Conservation (phyloP, 2,888 invertebrate genomes). For the Pardosa pseudoannulata region DNA sequence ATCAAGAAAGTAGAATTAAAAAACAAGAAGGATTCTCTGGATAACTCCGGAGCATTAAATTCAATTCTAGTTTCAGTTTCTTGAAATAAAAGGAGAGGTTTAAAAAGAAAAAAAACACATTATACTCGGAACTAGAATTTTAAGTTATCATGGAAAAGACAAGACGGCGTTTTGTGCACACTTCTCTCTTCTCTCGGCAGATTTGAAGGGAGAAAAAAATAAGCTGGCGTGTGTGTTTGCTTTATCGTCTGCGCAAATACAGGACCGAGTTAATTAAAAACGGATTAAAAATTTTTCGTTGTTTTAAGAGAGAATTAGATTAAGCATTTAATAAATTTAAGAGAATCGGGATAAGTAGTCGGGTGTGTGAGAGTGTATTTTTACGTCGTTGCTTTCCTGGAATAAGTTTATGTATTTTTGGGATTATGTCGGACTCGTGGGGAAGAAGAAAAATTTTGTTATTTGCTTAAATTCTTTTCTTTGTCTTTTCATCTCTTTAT, state of each 20-base stretch:
- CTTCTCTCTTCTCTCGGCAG: neutral
- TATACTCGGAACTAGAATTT: neutral
- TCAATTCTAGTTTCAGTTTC: constrained; percentile 1
- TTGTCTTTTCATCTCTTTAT: no score
- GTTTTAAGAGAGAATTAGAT: neutral
- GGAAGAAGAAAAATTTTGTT: no score
- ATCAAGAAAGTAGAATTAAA: neutral
- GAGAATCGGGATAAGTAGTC: neutral
- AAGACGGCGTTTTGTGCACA: neutral
- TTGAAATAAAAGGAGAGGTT: neutral
- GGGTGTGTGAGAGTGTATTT: no score
- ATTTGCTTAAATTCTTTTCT: no score
- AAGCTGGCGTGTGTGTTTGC: neutral
- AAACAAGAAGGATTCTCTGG: neutral
- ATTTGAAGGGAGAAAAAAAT: no score
- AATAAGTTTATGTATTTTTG: no score
- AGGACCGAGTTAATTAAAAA: constrained; percentile 1
- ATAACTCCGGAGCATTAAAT: neutral
- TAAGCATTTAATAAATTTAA: constrained; percentile 3
- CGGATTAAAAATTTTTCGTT: neutral
- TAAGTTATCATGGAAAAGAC: neutral
- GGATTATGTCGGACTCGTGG: no score
- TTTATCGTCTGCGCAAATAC: neutral
- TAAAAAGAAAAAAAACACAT: neutral
- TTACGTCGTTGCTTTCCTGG: no score